phyloP scores from a whole-genome alignment of 2,797 vertebrate species.

The Cheracebus regulus region DNA sequence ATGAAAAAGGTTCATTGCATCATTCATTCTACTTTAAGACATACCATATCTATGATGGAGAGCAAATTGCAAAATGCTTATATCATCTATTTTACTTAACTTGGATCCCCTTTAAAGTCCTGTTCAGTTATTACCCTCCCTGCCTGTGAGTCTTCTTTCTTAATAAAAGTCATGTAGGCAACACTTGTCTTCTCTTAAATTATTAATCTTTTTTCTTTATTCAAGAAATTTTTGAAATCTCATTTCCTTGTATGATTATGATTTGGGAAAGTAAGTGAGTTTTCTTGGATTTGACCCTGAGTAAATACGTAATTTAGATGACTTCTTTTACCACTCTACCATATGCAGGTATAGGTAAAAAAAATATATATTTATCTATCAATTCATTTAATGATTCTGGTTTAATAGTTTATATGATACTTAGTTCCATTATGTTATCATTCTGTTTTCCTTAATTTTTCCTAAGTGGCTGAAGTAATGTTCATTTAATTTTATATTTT shows the following conservation, averaged over 20 bases:
- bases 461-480: neutral
- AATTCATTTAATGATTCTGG: neutral
- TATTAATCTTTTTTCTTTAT: neutral
- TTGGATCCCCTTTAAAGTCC: neutral
- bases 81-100: slow-evolving; percentile 11
- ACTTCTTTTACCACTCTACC: neutral
- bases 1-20: neutral
- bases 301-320: neutral
- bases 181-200: neutral
- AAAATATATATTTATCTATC: neutral
- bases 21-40: neutral
- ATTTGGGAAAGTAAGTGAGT: neutral
- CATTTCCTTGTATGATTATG: neutral
- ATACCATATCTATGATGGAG: neutral
- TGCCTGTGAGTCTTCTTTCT: neutral
- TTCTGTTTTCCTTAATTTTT: neutral
- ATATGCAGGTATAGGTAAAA: neutral
- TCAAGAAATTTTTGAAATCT: slow-evolving; percentile 12
- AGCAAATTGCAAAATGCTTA: neutral
- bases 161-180: neutral
- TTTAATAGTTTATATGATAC: neutral
- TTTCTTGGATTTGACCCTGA: neutral
- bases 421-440: neutral
- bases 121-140: neutral
- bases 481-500: slow-evolving; percentile 49